These are phyloP conservation scores for Petrosia ficiformis DNA, from an alignment of 37 sponge, comb jelly and placozoan species.

Conservation along the genomic window DNA sequence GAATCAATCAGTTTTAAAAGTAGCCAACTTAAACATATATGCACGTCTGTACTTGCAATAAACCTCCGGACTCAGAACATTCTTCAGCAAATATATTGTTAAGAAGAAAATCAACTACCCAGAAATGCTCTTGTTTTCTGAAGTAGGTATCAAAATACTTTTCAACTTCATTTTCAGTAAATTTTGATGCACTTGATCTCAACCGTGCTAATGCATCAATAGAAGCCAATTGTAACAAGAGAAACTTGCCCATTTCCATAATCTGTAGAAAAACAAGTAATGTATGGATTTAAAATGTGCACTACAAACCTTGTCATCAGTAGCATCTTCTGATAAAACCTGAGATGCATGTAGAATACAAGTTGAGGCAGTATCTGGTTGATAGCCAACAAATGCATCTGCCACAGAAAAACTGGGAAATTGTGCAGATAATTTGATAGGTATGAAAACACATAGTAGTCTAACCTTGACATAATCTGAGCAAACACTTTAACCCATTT, in stretches of 20 bases:
- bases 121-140: constrained; percentile 35
- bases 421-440: background rate
- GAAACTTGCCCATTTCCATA: no score
- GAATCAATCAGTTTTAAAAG: no score
- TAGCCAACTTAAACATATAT: no score
- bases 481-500: constrained; percentile 28
- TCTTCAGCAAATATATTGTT: no score
- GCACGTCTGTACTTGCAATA: no score
- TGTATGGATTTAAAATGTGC: no score
- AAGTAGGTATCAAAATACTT: constrained; percentile 27
- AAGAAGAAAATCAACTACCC: constrained; percentile 36
- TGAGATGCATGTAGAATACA: constrained; percentile 17
- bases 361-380: constrained; percentile 16
- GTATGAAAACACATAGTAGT: background rate
- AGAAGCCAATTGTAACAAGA: constrained; percentile 58
- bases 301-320: no score
- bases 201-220: constrained; percentile 66
- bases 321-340: no score
- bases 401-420: background rate
- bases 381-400: constrained; percentile 24
- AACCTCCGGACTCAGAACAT: no score
- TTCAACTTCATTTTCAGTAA: background rate
- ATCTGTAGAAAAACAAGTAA: no score
- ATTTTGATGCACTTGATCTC: background rate
- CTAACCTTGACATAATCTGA: background rate